Conservation (phyloP, 2,888 invertebrate genomes). For the Siphonodentalium dalli region DNA sequence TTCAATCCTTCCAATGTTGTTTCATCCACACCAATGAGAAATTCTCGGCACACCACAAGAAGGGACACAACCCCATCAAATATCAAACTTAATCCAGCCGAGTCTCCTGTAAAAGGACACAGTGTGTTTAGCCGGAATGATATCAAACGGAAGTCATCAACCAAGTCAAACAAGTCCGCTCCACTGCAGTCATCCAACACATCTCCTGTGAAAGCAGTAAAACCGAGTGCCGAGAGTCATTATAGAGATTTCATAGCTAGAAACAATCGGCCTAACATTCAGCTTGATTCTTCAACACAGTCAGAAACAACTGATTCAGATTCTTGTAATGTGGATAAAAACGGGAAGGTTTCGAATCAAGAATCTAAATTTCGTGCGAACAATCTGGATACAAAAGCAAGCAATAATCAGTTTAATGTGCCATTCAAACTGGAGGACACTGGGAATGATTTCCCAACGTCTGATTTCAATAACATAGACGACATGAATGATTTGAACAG, state of each 20-base stretch:
- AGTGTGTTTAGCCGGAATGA: slow-evolving; percentile 38
- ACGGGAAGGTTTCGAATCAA: no score
- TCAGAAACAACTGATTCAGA: slow-evolving; percentile 53
- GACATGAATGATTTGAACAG: slow-evolving; percentile 54
- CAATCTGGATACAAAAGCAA: no score
- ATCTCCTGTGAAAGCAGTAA: slow-evolving; percentile 15
- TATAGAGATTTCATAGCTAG: slow-evolving; percentile 22
- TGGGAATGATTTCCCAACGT: slow-evolving; percentile 53
- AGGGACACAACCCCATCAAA: slow-evolving; percentile 28
- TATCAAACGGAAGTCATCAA: slow-evolving; percentile 17
- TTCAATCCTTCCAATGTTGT: slow-evolving; percentile 55
- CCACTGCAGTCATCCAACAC: slow-evolving; percentile 1
- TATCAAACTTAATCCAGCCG: slow-evolving; percentile 43
- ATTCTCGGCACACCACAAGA: slow-evolving; percentile 29
- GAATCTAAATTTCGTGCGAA: no score
- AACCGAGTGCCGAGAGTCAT: slow-evolving; percentile 15
- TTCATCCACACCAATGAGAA: slow-evolving; percentile 51
- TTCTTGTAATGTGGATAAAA: slow-evolving; percentile 47
- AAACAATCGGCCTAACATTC: slow-evolving; percentile 31
- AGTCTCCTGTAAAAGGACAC: slow-evolving; percentile 52
- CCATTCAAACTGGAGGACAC: slow-evolving; percentile 46
- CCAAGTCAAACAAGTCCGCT: slow-evolving; percentile 13
- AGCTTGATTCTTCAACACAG: no score
- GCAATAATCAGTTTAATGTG: neutral
- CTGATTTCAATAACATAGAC: slow-evolving; percentile 52